A percentile compares a stretch with the other conserved stretches of the same genome.
These are phyloP conservation scores for Silurus asotus DNA, from an alignment of 2,113 vertebrate species.

Conservation along the genomic window DNA sequence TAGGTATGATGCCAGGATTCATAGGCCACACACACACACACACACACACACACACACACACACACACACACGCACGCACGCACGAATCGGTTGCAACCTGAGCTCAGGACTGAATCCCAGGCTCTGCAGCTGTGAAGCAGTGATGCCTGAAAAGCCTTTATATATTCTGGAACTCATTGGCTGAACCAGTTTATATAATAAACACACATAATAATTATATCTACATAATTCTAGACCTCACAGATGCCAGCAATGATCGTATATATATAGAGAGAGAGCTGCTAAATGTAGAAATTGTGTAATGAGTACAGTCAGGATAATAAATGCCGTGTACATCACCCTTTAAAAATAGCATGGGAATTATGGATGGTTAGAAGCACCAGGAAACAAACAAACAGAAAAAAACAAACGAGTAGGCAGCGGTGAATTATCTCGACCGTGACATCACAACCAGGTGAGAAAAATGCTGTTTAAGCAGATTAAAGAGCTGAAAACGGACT, in stretches of 20 bases:
- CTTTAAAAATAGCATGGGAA: not conserved
- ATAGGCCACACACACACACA: no score
- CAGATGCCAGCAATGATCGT: not conserved
- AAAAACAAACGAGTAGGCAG: not conserved
- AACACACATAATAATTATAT: not conserved
- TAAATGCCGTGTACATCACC: not conserved
- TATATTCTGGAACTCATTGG: not conserved
- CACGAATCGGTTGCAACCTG: not conserved
- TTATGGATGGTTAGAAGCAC: not conserved
- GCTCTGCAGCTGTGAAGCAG: not conserved
- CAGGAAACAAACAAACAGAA: not conserved
- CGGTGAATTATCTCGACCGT: not conserved
- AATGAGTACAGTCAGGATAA: not conserved
- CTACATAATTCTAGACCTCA: not conserved
- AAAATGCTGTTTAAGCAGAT: not conserved
- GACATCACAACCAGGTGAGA: not conserved
- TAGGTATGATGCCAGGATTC: not conserved
- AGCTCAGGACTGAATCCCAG: not conserved
- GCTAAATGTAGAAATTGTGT: constrained; percentile 1
- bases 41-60: not conserved
- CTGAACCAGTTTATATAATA: not conserved
- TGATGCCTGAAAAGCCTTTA: not conserved
- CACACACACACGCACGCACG: not conserved
- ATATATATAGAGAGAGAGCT: not conserved
- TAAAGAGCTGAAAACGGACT: not conserved